These are phyloP conservation scores for Lutraria lutraria DNA, from an alignment of 2,888 invertebrate species.

Conservation along the genomic window DNA sequence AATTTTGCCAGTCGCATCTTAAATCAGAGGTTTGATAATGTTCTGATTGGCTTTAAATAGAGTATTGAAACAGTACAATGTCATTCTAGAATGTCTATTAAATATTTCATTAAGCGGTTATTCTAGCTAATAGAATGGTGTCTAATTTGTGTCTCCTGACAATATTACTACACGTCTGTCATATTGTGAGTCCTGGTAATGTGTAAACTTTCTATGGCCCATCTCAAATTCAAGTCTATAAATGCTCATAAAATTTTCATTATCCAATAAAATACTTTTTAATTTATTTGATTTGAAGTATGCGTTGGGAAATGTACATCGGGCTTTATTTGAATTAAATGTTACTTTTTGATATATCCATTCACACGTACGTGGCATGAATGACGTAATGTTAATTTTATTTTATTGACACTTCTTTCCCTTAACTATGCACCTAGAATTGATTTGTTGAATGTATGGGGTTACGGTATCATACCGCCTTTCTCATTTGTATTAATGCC, in stretches of 20 bases:
- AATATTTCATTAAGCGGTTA: slow-evolving; percentile 67
- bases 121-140: slow-evolving; percentile 54
- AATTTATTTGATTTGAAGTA: not conserved
- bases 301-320: too few relatives aligned
- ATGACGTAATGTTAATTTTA: too few relatives aligned
- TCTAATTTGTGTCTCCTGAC: slow-evolving; percentile 51
- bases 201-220: not conserved
- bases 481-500: too few relatives aligned
- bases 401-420: too few relatives aligned
- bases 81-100: slow-evolving; percentile 48
- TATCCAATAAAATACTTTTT: not conserved
- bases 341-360: too few relatives aligned
- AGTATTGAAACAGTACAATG: not conserved
- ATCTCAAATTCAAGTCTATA: slow-evolving; percentile 6
- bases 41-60: not conserved
- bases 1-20: slow-evolving; percentile 27
- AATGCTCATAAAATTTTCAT: not conserved
- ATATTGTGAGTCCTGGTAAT: not conserved
- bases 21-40: slow-evolving; percentile 13
- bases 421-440: too few relatives aligned
- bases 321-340: too few relatives aligned
- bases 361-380: too few relatives aligned
- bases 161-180: not conserved
- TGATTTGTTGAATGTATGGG: too few relatives aligned
- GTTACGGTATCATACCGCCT: too few relatives aligned